These are phyloP conservation scores for Theretra japonica DNA, from an alignment of 2,888 invertebrate genomes.

Conservation along the genomic window DNA sequence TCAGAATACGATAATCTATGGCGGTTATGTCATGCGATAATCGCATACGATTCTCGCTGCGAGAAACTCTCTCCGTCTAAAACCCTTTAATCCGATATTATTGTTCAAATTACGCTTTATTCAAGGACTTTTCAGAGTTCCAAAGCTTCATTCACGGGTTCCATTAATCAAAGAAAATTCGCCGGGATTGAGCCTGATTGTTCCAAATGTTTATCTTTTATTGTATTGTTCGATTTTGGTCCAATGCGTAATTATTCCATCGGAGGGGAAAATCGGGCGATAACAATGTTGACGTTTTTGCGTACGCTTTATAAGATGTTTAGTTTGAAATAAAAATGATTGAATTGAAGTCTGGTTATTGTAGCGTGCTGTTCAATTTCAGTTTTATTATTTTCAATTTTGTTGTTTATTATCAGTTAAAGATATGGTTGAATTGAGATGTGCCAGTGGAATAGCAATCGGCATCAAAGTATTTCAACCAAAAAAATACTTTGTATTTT, in stretches of 20 bases:
- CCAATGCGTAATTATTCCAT: slow-evolving; percentile 25
- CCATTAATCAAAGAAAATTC: slow-evolving; percentile 44
- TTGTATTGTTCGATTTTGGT: slow-evolving; percentile 26
- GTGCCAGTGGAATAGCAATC: too few relatives aligned
- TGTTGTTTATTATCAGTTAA: neutral
- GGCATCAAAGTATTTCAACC: too few relatives aligned
- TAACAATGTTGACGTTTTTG: slow-evolving; percentile 29
- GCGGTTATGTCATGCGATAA: too few relatives aligned
- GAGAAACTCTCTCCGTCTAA: too few relatives aligned
- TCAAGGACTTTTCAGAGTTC: slow-evolving; percentile 38
- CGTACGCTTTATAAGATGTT: slow-evolving; percentile 26
- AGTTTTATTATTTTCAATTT: neutral
- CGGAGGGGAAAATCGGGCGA: neutral
- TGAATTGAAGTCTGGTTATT: neutral
- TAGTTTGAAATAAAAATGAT: neutral
- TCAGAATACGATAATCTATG: too few relatives aligned
- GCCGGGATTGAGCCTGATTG: slow-evolving; percentile 34
- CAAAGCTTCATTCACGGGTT: slow-evolving; percentile 35
- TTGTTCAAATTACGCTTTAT: slow-evolving; percentile 48
- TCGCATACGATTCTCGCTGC: too few relatives aligned
- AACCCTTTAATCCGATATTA: neutral
- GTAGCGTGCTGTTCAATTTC: neutral
- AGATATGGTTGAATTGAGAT: neutral
- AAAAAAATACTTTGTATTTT: neutral
- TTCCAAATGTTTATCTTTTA: slow-evolving; percentile 25